A percentile compares a stretch with the other conserved stretches of the same genome.
phyloP scores from a whole-genome alignment of 2,113 vertebrate species.

The Cyprichromis sp. region DNA sequence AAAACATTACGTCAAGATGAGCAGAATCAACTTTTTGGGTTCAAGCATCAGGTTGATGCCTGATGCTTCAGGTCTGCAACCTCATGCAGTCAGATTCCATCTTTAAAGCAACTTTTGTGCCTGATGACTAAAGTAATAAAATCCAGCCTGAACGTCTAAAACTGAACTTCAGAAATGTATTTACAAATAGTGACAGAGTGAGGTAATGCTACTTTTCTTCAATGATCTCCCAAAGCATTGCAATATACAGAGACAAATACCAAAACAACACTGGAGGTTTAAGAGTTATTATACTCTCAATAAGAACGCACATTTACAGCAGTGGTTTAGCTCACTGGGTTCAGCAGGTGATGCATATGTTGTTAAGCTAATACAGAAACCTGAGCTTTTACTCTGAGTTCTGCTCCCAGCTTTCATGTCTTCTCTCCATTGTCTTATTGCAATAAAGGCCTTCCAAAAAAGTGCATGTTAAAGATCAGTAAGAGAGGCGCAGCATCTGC shows the following conservation, averaged over 20 bases:
- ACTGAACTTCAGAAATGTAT: fast-evolving
- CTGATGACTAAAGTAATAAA: not conserved
- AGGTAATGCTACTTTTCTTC: not conserved
- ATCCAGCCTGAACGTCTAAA: not conserved
- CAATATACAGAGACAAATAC: fast-evolving
- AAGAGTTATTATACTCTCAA: not conserved
- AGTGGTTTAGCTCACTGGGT: fast-evolving
- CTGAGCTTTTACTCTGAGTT: not conserved
- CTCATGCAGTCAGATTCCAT: not conserved
- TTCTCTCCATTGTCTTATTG: not conserved
- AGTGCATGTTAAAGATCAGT: not conserved
- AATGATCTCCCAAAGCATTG: not conserved
- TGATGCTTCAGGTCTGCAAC: not conserved
- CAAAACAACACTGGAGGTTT: not conserved
- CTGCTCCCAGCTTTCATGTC: not conserved
- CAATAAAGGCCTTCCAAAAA: not conserved
- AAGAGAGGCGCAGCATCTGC: fast-evolving
- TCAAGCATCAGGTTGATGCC: too few relatives aligned
- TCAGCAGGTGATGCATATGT: not conserved
- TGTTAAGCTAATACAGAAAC: not conserved
- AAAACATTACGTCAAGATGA: not conserved
- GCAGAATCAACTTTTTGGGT: too few relatives aligned
- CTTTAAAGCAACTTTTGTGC: not conserved
- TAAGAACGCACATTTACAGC: not conserved
- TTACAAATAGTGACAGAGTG: fast-evolving